A percentile compares a stretch with the other conserved stretches of the same genome.
Evolutionary conservation across 1,140 invertebrate genomes (phyloP).

Genomic region (Hyposmocoma kahamanoa): DNA sequence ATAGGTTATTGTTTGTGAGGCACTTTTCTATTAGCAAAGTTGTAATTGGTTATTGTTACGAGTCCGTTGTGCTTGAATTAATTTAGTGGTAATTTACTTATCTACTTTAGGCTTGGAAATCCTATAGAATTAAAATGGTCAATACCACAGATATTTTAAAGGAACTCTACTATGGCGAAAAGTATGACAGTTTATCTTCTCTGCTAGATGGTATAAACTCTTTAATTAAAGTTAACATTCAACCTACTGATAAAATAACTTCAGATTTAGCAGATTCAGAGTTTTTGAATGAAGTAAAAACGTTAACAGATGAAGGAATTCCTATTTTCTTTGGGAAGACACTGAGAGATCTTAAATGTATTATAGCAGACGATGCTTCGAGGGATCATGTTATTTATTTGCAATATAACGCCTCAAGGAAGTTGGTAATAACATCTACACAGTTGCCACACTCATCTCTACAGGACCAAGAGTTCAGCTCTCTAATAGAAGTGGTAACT

Average conservation of each 20-base stretch:
- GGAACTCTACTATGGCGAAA: no score
- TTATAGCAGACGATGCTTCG: constrained; percentile 25
- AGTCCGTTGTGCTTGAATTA: no score
- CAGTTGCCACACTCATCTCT: constrained; percentile 31
- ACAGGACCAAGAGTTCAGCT: constrained; percentile 34
- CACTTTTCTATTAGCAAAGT: no score
- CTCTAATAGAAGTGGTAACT: constrained; percentile 32
- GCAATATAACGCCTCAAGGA: constrained; percentile 30
- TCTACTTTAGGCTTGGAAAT: no score
- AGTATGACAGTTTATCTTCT: constrained; percentile 5
- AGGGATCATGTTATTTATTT: constrained; percentile 40
- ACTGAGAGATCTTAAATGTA: constrained; percentile 40
- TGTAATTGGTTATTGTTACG: no score
- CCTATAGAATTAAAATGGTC: no score
- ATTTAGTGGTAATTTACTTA: no score
- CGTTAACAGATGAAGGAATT: constrained; percentile 1
- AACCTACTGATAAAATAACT: constrained; percentile 15
- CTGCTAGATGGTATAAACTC: constrained; percentile 11
- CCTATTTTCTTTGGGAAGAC: constrained; percentile 41
- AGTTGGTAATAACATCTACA: constrained; percentile 24
- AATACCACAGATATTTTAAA: no score
- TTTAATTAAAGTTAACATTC: constrained; percentile 8
- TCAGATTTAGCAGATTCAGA: constrained; percentile 30
- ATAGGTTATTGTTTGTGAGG: no score
- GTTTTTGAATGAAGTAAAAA: constrained; percentile 37